These are phyloP conservation scores for Ammospiza caudacuta DNA, from an alignment of 2,113 vertebrate genomes.

Conservation along the genomic window DNA sequence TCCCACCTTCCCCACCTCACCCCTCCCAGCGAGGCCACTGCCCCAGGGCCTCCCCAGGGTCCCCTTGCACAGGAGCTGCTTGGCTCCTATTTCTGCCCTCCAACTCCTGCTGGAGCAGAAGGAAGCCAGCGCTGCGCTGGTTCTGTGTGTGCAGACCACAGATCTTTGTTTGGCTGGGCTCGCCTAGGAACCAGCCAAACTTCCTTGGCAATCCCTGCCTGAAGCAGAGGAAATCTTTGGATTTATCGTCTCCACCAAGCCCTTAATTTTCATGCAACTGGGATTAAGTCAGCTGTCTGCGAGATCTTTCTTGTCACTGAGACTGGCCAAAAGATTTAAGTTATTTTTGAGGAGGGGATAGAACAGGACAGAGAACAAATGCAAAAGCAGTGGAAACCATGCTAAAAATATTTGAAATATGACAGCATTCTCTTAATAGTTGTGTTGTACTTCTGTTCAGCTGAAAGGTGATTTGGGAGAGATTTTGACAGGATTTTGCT, in stretches of 20 bases:
- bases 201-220: constrained; percentile 22
- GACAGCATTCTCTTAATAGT: not conserved
- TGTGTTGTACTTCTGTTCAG: not conserved
- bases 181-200: not conserved
- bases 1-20: constrained; percentile 19
- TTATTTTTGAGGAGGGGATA: not conserved
- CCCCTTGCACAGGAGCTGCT: not conserved
- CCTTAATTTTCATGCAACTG: constrained; percentile 5
- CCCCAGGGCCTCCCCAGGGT: not conserved
- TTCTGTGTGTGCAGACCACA: not conserved
- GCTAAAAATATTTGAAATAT: not conserved
- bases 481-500: not conserved
- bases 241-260: not conserved
- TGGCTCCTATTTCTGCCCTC: constrained; percentile 32
- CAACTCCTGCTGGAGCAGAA: not conserved
- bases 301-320: not conserved
- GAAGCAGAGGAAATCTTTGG: constrained; percentile 26
- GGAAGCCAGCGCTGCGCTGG: not conserved
- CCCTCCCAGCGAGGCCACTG: not conserved
- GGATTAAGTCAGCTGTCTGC: not conserved
- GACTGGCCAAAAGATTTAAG: not conserved
- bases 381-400: not conserved
- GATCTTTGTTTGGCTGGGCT: constrained; percentile 25
- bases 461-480: not conserved
- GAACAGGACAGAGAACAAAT: not conserved